Percentiles rank a stretch among this genome's conserved stretches.
These are phyloP conservation scores for Globicephala melas DNA, from an alignment of 2,113 vertebrate genomes.

Conservation along the genomic window DNA sequence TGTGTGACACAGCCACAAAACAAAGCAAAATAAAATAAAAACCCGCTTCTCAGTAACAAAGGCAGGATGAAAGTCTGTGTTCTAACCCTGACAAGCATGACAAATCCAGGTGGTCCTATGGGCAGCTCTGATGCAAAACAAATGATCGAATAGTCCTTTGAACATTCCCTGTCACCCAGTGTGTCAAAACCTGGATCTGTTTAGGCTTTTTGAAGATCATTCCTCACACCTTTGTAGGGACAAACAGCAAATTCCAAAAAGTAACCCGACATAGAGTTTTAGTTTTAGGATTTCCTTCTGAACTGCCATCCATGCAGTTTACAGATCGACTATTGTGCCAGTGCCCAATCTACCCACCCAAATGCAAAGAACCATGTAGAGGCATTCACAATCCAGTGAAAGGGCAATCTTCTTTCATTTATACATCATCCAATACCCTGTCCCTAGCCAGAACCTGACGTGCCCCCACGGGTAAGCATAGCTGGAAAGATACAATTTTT, in stretches of 20 bases:
- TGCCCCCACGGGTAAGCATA: neutral
- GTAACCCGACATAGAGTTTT: neutral
- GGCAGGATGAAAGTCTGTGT: neutral
- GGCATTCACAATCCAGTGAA: neutral
- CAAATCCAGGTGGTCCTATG: neutral
- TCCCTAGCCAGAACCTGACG: neutral
- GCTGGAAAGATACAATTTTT: constrained; percentile 4
- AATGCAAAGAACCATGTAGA: neutral
- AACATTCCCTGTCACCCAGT: neutral
- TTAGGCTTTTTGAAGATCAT: neutral
- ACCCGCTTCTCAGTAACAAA: neutral
- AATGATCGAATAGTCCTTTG: neutral
- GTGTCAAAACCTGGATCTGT: neutral
- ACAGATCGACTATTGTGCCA: neutral
- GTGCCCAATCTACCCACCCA: neutral
- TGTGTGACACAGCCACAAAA: too few relatives aligned
- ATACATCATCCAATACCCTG: neutral
- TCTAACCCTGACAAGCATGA: neutral
- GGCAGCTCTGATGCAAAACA: neutral
- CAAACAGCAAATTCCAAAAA: neutral
- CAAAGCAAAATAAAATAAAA: too few relatives aligned
- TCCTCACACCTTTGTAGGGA: neutral
- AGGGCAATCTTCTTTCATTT: neutral
- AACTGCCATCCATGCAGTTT: neutral
- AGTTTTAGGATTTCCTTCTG: neutral